Evolutionary conservation across 2,797 vertebrate species (phyloP), one percentile per base, ranked within the genome.

Genomic region (Hypotaenidia philippensis): DNA sequence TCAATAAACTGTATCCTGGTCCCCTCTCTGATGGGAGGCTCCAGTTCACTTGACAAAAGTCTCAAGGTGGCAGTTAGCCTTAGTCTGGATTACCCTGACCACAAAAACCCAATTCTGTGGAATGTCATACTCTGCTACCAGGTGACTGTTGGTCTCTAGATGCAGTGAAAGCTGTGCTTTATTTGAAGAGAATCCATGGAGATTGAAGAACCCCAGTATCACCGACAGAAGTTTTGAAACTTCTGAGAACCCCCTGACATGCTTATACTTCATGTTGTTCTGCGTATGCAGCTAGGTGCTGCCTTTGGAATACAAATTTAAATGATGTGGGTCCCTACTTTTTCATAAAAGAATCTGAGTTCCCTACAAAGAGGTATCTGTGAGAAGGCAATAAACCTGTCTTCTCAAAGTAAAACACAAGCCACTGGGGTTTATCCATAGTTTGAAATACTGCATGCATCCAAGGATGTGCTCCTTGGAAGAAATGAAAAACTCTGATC

Each of bases 371-470:
- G 31, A 49, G 1, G 1, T 66, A 32, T 27, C 23, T 82, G 56
- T 65, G 25, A 70, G 52, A 94, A 85, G 11, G 13, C 34, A 70
- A 84, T 64, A 85, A 72, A 76, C 27, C 10, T 56, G 11, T 52
- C 29, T 90, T 91, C 66, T 89, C 32, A 63, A 87, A 90, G 45
- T 38, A 75, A 78, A 90, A 75, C 6, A 53, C 12, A 56, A 70
- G 38, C 13, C 22, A 68, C 53, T 41, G 80, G 13, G 15, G 85
- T 89, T 84, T 75, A 71, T 50, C 41, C 34, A 11, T 55, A 17
- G 4, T 41, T 95, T 69, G 65, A 87, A 87, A 85, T 36, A 75
- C 12, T 34, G 61, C 18, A 13, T 11, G 56, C 8, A 83, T 91
- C 21, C 50, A 80, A 52, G 31, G 11, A 94, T 55, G 40, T 55